Base-by-base conservation (phyloP, 2,113 vertebrate species). In the Gambusia holbrooki region DNA sequence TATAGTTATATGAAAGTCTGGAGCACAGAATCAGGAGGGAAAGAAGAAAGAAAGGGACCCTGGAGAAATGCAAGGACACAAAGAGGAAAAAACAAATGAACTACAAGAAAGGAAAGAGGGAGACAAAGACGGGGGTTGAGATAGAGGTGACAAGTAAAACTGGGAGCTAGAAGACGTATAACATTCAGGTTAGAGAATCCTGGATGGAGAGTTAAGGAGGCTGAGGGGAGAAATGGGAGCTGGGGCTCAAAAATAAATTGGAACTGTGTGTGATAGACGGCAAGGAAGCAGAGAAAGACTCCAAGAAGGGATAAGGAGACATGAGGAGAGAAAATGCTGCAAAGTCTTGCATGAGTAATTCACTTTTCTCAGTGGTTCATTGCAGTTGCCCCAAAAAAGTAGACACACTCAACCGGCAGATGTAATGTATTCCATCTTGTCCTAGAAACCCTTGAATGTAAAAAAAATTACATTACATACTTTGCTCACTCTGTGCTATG, bases 371-470 rank as follows among this genome's bases (percentile, higher is more conserved):
- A 86, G 76, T 81, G 78, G 40, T 65, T 79, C 76, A 77, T 81
- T 74, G 87, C 80, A 76, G 40, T 66, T 33, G 58, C 25, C 35
- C 72, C 77, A 69, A 86, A 84, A 84, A 83, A 81, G 69, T 68
- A 83, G 60, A 84, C 69, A 70, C 11, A 69, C 58, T 71, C 69
- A 86, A 74, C 66, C 81, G 69, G 68, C 66, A 81, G 71, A 67
- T 75, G 70, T 76, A 84, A 88, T 89, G 62, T 85, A 90, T 87
- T 86, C 76, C 69, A 80, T 79, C 72, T 75, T 84, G 81, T 84
- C 89, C 80, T 77, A 90, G 81, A 90, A 89, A 90, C 84, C 74
- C 29, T 30, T 25, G 74, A 68, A 85, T 65, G 73, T n/a, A 30
- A 82, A 73, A 82, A 37, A 37, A 37, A 11, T 79, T 65, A 79